A percentile compares a stretch with the other conserved stretches of the same genome.
phyloP scores from a whole-genome alignment of 1,140 invertebrate species.

The Papilio helenus region DNA sequence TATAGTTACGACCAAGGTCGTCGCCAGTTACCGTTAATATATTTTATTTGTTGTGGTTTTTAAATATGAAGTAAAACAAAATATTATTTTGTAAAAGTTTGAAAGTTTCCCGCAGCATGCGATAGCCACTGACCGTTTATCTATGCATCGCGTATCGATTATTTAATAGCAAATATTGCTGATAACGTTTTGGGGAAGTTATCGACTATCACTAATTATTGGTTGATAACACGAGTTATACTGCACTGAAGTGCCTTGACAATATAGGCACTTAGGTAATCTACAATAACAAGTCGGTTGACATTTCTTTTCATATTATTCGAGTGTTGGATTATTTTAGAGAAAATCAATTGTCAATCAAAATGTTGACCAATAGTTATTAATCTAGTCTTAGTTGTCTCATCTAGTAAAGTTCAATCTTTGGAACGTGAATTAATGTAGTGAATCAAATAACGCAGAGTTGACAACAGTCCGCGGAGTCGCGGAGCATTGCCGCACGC shows the following conservation, averaged over 20 bases:
- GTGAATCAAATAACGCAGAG: too few relatives aligned
- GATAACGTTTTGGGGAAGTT: constrained; percentile 77
- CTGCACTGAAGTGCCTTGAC: constrained; percentile 67
- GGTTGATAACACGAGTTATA: constrained; percentile 73
- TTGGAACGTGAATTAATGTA: too few relatives aligned
- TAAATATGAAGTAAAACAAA: neutral
- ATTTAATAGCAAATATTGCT: constrained; percentile 80
- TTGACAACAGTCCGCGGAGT: too few relatives aligned
- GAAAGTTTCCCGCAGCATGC: neutral
- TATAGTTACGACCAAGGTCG: too few relatives aligned
- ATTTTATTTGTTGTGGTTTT: too few relatives aligned
- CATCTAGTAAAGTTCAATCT: too few relatives aligned
- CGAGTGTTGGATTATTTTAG: constrained; percentile 21
- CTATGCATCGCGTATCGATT: constrained; percentile 74
- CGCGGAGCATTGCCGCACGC: too few relatives aligned
- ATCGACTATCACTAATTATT: constrained; percentile 80
- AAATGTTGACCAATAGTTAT: too few relatives aligned
- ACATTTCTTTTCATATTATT: constrained; percentile 28
- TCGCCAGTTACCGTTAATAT: too few relatives aligned
- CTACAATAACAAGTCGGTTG: constrained; percentile 38
- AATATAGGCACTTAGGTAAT: constrained; percentile 61
- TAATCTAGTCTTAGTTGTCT: too few relatives aligned
- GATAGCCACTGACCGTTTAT: constrained; percentile 76
- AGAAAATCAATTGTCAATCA: neutral
- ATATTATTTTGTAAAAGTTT: neutral